These are phyloP conservation scores for Nycteola revayana DNA, from an alignment of 2,888 invertebrate species.

Conservation along the genomic window DNA sequence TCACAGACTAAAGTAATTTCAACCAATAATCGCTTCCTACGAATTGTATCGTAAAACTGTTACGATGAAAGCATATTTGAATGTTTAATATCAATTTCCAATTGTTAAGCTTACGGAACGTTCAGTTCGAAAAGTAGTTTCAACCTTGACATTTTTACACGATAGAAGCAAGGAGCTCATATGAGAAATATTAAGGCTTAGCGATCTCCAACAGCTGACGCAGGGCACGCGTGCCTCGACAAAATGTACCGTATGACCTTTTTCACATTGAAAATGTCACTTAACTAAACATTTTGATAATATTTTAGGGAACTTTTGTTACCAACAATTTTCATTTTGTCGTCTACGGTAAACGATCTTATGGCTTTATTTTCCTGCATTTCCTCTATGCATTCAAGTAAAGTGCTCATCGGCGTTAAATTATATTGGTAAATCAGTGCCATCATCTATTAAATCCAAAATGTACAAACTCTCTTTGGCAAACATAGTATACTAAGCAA, in stretches of 20 bases:
- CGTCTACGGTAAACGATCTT: no score
- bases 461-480: no score
- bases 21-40: no score
- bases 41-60: conserved; percentile 11
- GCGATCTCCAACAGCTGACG: conserved; percentile 71
- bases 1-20: no score
- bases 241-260: conserved; percentile 50
- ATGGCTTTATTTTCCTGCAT: no score
- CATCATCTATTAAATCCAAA: no score
- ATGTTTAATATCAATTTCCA: conserved; percentile 35
- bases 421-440: no score
- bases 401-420: no score
- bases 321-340: no score
- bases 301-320: no score
- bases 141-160: conserved; percentile 44
- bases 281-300: conserved; percentile 32
- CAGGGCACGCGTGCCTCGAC: conserved; percentile 56
- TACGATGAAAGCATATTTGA: conserved; percentile 17
- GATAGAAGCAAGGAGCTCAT: conserved; percentile 47
- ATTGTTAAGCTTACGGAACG: conserved; percentile 37
- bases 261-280: conserved; percentile 44
- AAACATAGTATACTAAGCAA: no score
- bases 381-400: no score
- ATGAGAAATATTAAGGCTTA: conserved; percentile 71
- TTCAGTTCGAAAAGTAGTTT: conserved; percentile 29